phyloP scores from a whole-genome alignment of 2,888 invertebrate species.

The Diaprepes abbreviatus region DNA sequence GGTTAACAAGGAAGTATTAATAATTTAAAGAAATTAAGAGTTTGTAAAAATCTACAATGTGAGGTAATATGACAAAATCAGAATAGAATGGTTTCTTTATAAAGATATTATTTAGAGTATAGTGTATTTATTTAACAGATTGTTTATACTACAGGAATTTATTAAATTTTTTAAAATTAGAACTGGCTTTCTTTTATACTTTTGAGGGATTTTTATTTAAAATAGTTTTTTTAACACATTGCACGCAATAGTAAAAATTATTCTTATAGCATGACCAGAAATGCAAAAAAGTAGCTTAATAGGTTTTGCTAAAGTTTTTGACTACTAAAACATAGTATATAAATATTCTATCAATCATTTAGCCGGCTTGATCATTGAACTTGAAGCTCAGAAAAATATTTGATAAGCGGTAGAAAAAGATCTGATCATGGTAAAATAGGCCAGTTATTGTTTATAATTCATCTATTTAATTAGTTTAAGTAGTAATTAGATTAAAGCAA shows the following conservation, averaged over 20 bases:
- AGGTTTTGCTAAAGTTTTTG: no score
- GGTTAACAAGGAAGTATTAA: no score
- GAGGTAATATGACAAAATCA: conserved; percentile 4
- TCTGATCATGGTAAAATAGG: no score
- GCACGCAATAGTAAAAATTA: not conserved
- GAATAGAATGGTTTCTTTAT: conserved; percentile 17
- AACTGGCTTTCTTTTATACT: conserved; percentile 5
- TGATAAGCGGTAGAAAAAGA: no score
- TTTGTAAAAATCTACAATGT: no score
- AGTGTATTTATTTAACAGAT: conserved; percentile 11
- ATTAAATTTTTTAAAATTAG: conserved; percentile 5
- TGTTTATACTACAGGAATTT: not conserved
- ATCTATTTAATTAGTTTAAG: not conserved
- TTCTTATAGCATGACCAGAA: no score
- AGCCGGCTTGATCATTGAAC: no score
- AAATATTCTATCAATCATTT: no score
- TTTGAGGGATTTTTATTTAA: not conserved
- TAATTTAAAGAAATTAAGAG: no score
- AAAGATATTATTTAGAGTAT: conserved; percentile 4
- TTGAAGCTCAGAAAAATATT: no score
- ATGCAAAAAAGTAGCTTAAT: no score
- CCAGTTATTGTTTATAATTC: not conserved
- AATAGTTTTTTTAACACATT: not conserved
- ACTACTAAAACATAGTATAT: no score
- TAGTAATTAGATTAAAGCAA: not conserved